Evolutionary conservation across 2,888 invertebrate species (phyloP).

Genomic region (Zhengitettix transpicula): DNA sequence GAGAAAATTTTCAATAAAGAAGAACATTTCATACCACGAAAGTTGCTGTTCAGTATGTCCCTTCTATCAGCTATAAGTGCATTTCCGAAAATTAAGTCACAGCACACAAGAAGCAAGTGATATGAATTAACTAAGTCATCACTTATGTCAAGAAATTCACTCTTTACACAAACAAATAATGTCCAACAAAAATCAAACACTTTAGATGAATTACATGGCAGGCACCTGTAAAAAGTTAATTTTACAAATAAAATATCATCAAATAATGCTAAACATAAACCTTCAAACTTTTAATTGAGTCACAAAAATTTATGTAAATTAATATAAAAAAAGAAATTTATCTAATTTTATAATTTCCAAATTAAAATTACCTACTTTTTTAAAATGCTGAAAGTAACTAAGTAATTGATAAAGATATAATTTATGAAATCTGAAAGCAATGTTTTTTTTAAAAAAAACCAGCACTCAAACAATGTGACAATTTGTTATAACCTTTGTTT

Average conservation of each 20-base stretch:
- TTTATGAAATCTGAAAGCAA: too few relatives aligned
- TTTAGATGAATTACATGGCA: conserved; percentile 64
- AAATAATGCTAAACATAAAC: conserved; percentile 2
- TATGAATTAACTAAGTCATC: conserved; percentile 90
- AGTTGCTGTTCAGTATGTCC: conserved; percentile 73
- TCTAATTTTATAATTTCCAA: too few relatives aligned
- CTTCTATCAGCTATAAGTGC: conserved; percentile 60
- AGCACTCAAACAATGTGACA: too few relatives aligned
- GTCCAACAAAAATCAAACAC: conserved; percentile 91
- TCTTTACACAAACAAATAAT: conserved; percentile 76
- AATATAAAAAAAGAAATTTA: too few relatives aligned
- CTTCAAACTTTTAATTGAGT: not conserved
- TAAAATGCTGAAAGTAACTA: too few relatives aligned
- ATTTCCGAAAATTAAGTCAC: conserved; percentile 82
- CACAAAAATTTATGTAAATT: not conserved
- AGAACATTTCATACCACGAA: conserved; percentile 41
- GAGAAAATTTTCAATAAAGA: too few relatives aligned
- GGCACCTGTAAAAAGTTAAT: conserved; percentile 32
- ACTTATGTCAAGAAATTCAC: conserved; percentile 67
- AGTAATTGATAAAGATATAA: too few relatives aligned
- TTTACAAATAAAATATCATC: not conserved
- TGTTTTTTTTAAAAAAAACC: too few relatives aligned
- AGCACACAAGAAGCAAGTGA: conserved; percentile 75
- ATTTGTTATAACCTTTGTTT: conserved; percentile 41
- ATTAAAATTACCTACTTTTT: too few relatives aligned